Evolutionary conservation across 2,888 invertebrate genomes (phyloP).

Genomic region (Lingula anatina): DNA sequence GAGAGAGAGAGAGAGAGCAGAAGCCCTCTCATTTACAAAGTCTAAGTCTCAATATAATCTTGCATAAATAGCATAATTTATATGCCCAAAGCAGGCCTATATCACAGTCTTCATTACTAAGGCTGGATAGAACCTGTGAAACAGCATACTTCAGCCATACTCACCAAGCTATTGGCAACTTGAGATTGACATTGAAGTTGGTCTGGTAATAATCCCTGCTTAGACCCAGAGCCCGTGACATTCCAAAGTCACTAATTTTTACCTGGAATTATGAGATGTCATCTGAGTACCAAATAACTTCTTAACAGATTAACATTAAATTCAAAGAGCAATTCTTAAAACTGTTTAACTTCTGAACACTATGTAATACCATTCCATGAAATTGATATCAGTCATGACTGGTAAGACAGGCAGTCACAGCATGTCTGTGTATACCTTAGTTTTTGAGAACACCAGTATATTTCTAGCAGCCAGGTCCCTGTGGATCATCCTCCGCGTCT

Average conservation of each 20-base stretch:
- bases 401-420: no score
- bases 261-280: conserved; percentile 71
- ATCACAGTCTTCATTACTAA: not conserved
- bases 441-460: conserved; percentile 92
- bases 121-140: not conserved
- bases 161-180: conserved; percentile 95
- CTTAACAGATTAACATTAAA: no score
- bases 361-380: no score
- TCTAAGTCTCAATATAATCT: no score
- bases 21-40: no score
- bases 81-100: no score
- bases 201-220: conserved; percentile 99
- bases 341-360: no score
- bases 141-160: conserved; percentile 8
- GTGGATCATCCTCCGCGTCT: conserved; percentile 92
- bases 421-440: conserved; percentile 67
- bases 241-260: conserved; percentile 96
- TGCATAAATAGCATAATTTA: no score
- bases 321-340: no score
- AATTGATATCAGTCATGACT: no score
- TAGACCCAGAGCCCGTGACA: conserved; percentile 90
- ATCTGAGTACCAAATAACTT: no score
- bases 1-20: no score
- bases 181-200: conserved; percentile 94
- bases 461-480: conserved; percentile 96